Conservation (phyloP, 2,888 invertebrate species). For the Stenolophus ochropezus region DNA sequence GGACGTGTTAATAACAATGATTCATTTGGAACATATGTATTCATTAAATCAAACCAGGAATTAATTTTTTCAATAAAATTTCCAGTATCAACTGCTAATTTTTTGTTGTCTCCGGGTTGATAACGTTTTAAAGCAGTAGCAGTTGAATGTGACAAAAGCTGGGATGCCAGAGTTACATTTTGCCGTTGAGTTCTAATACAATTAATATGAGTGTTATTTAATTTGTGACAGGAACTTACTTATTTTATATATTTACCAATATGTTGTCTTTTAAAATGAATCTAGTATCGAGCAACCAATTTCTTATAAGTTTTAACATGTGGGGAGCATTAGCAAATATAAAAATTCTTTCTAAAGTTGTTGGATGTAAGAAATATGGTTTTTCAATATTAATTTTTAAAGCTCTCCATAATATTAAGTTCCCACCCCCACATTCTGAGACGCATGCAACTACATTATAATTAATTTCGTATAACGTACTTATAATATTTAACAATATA, state of each 20-base stretch:
- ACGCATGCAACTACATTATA: conserved; percentile 53
- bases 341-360: conserved; percentile 52
- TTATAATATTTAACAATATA: conserved; percentile 57
- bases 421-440: conserved; percentile 61
- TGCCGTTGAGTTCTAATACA: conserved; percentile 62
- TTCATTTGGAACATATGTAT: neutral
- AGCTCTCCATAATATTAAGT: conserved; percentile 61
- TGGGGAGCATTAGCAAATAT: conserved; percentile 27
- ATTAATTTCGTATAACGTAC: conserved; percentile 45
- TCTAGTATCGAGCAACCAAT: conserved; percentile 31
- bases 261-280: neutral
- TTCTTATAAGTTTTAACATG: conserved; percentile 5
- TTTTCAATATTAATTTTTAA: conserved; percentile 34
- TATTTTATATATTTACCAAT: conserved; percentile 23
- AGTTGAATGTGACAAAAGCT: conserved; percentile 62
- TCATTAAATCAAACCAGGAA: conserved; percentile 29
- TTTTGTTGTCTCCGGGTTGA: neutral
- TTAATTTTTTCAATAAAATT: conserved; percentile 1
- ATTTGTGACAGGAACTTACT: conserved; percentile 60
- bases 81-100: conserved; percentile 2
- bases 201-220: conserved; percentile 57
- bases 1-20: neutral
- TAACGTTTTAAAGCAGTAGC: conserved; percentile 16
- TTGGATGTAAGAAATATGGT: conserved; percentile 59
- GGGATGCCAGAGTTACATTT: conserved; percentile 63